Percentiles rank a stretch among this genome's conserved stretches.
These are phyloP conservation scores for Lepilemur ruficaudatus DNA, from an alignment of 2,797 vertebrate species.

Conservation along the genomic window DNA sequence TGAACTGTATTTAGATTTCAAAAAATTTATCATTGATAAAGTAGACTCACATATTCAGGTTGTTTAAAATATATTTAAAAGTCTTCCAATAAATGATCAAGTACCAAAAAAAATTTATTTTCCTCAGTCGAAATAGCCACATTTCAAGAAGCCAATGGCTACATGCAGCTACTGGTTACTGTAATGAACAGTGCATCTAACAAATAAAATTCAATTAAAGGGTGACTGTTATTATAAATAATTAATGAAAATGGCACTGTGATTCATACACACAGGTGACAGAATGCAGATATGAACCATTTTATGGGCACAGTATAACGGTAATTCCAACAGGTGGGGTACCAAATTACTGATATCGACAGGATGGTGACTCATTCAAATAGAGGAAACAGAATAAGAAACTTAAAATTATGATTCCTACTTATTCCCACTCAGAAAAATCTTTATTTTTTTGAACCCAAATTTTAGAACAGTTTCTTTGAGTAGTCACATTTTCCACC, in stretches of 20 bases:
- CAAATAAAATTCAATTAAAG: slow-evolving; percentile 23
- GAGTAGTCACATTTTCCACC: neutral
- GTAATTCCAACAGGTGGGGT: neutral
- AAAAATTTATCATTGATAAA: slow-evolving; percentile 44
- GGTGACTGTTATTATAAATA: neutral
- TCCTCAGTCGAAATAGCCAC: neutral
- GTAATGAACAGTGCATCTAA: neutral
- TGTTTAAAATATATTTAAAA: slow-evolving; percentile 44
- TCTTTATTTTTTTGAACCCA: neutral
- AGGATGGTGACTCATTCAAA: neutral
- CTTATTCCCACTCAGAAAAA: neutral
- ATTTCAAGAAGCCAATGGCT: neutral
- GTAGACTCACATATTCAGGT: slow-evolving; percentile 9
- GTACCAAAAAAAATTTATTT: neutral
- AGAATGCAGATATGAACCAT: slow-evolving; percentile 11
- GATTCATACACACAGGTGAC: neutral
- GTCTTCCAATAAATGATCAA: slow-evolving; percentile 22
- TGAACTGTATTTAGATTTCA: slow-evolving; percentile 43
- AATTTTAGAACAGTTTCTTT: neutral
- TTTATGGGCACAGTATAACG: slow-evolving; percentile 1
- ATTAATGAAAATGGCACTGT: slow-evolving; percentile 29
- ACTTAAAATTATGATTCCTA: slow-evolving; percentile 40
- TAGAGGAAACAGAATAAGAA: neutral
- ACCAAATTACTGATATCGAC: slow-evolving; percentile 11
- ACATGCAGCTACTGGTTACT: neutral